Evolutionary conservation across 2,113 vertebrate species (phyloP).

Genomic region (Madoqua kirkii): DNA sequence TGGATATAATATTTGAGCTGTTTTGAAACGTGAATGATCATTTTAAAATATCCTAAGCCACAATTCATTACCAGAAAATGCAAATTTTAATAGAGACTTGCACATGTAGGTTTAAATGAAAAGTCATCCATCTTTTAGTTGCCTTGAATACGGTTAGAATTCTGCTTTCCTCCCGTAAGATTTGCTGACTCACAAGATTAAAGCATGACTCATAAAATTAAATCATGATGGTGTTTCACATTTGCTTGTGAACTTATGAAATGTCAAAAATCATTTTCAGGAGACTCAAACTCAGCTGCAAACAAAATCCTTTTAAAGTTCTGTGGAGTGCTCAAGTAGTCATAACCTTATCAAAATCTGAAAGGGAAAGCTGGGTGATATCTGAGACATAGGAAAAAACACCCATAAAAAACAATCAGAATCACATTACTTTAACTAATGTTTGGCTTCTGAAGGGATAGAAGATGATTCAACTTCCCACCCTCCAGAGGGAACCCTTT

Average conservation of each 20-base stretch:
- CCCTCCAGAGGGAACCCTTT: background rate
- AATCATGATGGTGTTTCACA: background rate
- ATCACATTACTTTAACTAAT: background rate
- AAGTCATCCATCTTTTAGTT: background rate
- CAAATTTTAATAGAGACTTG: background rate
- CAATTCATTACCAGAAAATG: background rate
- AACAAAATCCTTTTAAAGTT: constrained; percentile 19
- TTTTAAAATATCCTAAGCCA: background rate
- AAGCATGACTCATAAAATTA: constrained; percentile 41
- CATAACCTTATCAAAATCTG: background rate
- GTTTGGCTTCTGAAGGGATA: background rate
- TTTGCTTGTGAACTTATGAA: constrained; percentile 32
- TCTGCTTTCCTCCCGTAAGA: constrained; percentile 16
- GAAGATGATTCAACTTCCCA: background rate
- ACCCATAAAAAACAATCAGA: background rate
- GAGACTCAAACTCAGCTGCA: background rate
- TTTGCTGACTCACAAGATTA: constrained; percentile 49
- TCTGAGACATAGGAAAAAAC: background rate
- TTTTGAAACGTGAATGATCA: background rate
- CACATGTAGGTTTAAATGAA: constrained; percentile 4
- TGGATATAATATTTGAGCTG: background rate
- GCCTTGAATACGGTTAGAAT: constrained; percentile 4
- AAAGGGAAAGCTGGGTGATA: background rate
- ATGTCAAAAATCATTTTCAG: background rate
- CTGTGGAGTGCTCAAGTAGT: background rate